Percentiles rank a stretch among this genome's conserved stretches.
Conservation (phyloP, 2,888 invertebrate species). For the Trachelus tabidus region DNA sequence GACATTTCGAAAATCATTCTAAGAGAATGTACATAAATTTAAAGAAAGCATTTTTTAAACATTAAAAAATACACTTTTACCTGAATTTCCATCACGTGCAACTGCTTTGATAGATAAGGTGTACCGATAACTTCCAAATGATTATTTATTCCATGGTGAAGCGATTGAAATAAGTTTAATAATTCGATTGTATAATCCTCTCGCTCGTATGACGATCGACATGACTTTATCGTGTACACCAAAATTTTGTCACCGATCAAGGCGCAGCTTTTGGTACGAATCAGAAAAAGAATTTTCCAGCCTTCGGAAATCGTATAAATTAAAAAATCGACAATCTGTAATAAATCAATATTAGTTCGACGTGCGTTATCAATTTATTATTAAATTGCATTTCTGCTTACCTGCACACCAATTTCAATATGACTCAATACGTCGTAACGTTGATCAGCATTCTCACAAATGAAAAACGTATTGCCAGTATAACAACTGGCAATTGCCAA, state of each 20-base stretch:
- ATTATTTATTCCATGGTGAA: conserved; percentile 33
- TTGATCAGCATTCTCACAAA: conserved; percentile 12
- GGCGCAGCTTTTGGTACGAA: conserved; percentile 22
- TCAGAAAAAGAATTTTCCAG: conserved; percentile 39
- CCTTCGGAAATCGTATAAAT: conserved; percentile 32
- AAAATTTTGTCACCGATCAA: conserved; percentile 32
- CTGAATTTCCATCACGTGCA: conserved; percentile 45
- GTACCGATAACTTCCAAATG: conserved; percentile 34
- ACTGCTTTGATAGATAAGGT: conserved; percentile 47
- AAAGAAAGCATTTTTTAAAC: not conserved
- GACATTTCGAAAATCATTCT: conserved; percentile 38
- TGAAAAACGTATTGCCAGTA: conserved; percentile 39
- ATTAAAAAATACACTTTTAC: conserved; percentile 25
- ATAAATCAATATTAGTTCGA: not conserved
- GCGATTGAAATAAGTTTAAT: conserved; percentile 27
- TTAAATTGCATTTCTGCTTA: not conserved
- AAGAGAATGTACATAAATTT: not conserved
- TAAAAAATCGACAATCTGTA: conserved; percentile 44
- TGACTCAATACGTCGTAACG: not conserved
- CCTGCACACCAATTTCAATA: not conserved
- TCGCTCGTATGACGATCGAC: conserved; percentile 5
- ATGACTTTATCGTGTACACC: conserved; percentile 35
- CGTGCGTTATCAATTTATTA: not conserved
- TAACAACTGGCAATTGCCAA: conserved; percentile 34
- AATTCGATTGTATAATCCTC: conserved; percentile 32